Evolutionary conservation across 2,797 vertebrate species (phyloP).

Genomic region (Epinephelus awoara): DNA sequence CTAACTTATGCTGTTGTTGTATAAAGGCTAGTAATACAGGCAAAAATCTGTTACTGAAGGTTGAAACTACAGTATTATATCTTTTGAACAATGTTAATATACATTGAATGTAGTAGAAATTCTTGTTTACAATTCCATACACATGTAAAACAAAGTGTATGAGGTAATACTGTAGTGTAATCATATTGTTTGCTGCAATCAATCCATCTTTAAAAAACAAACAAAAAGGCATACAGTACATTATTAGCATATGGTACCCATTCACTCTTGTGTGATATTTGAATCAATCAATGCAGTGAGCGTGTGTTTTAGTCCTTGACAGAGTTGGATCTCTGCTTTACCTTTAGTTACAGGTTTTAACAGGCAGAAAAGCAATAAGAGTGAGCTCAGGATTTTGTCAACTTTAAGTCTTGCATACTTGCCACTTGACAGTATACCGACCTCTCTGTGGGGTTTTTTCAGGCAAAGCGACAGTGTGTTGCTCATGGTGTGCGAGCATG

Average conservation of each 20-base stretch:
- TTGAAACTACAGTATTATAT: too few species aligned
- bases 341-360: not conserved
- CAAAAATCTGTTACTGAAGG: too few species aligned
- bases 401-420: slow-evolving; percentile 1
- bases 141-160: too few species aligned
- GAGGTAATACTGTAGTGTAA: too few species aligned
- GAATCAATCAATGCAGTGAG: not conserved
- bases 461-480: slow-evolving; percentile 22
- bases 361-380: not conserved
- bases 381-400: not conserved
- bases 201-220: too few species aligned
- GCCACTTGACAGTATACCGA: slow-evolving; percentile 6
- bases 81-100: too few species aligned
- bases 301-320: not conserved
- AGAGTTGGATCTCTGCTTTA: not conserved
- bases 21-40: too few species aligned
- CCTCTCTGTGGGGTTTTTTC: slow-evolving; percentile 24
- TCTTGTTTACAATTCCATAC: too few species aligned
- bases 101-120: too few species aligned
- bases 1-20: too few species aligned
- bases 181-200: too few species aligned
- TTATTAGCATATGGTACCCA: not conserved
- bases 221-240: not conserved
- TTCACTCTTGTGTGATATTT: not conserved
- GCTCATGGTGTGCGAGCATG: slow-evolving; percentile 35